Percentiles rank a stretch among this genome's conserved stretches.
These are phyloP conservation scores for Ia io DNA, from an alignment of 2,113 vertebrate species.

Conservation along the genomic window DNA sequence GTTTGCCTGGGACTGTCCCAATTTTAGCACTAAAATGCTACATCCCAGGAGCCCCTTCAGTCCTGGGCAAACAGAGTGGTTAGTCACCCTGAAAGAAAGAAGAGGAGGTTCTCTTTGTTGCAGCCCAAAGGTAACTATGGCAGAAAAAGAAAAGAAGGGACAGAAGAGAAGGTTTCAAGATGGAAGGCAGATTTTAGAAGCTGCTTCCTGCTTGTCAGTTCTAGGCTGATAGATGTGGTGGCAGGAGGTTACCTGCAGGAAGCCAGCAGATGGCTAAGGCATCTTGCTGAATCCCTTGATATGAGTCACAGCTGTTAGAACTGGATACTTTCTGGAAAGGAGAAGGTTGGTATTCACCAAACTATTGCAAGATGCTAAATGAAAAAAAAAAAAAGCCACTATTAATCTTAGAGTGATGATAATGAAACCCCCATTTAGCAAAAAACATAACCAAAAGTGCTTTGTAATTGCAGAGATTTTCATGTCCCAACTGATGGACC, in stretches of 20 bases:
- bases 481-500: constrained; percentile 14
- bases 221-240: constrained; percentile 57
- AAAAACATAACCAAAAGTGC: constrained; percentile 53
- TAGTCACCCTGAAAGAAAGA: not conserved
- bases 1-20: not conserved
- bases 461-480: constrained; percentile 61
- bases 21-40: not conserved
- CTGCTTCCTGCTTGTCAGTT: constrained; percentile 57
- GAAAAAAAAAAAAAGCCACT: constrained; percentile 45
- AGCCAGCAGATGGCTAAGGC: constrained; percentile 67
- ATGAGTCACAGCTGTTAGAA: constrained; percentile 70
- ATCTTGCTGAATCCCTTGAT: constrained; percentile 58
- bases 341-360: constrained; percentile 59
- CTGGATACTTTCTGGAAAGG: constrained; percentile 55
- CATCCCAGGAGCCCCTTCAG: not conserved
- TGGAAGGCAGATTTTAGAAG: constrained; percentile 56
- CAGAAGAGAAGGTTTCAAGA: constrained; percentile 53
- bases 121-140: constrained; percentile 15
- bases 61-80: not conserved
- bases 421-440: constrained; percentile 47
- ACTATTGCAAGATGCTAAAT: constrained; percentile 52
- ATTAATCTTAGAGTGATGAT: constrained; percentile 63
- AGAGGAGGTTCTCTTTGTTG: not conserved
- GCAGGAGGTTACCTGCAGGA: constrained; percentile 57
- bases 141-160: constrained; percentile 45